A percentile compares a stretch with the other conserved stretches of the same genome.
phyloP scores from a whole-genome alignment of 2,113 vertebrate genomes.

The Anhinga anhinga region DNA sequence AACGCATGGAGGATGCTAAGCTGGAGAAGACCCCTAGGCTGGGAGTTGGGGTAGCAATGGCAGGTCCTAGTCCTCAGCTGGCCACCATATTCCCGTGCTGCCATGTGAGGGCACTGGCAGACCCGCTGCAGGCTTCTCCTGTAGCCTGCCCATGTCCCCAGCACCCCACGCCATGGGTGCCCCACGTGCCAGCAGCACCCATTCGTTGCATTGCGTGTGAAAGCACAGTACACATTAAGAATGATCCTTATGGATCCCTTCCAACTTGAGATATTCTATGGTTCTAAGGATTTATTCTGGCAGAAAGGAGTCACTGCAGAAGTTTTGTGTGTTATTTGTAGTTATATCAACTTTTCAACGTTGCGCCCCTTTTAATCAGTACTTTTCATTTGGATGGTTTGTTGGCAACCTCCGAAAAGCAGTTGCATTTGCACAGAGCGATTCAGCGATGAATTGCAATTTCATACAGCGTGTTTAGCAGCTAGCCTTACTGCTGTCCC shows the following conservation, averaged over 20 bases:
- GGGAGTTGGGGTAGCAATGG: neutral
- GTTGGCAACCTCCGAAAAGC: neutral
- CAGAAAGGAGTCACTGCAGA: neutral
- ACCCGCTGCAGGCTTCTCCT: neutral
- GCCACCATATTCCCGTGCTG: neutral
- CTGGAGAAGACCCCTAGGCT: neutral
- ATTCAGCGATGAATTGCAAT: neutral
- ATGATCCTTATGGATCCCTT: neutral
- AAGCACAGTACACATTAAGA: neutral
- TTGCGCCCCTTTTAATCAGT: neutral
- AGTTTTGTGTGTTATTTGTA: neutral
- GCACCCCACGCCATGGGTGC: neutral
- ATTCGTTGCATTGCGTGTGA: neutral
- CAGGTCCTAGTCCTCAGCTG: neutral
- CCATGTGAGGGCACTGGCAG: neutral
- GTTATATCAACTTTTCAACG: neutral
- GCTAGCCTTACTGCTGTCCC: neutral
- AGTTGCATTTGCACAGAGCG: neutral
- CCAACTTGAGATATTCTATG: neutral
- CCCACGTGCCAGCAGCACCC: fast-evolving
- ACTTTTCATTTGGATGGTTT: neutral
- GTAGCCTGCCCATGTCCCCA: neutral
- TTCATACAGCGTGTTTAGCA: neutral
- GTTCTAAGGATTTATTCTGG: neutral
- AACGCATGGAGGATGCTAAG: neutral